Evolutionary conservation across 2,113 vertebrate genomes (phyloP).

Genomic region (Otis tarda): DNA sequence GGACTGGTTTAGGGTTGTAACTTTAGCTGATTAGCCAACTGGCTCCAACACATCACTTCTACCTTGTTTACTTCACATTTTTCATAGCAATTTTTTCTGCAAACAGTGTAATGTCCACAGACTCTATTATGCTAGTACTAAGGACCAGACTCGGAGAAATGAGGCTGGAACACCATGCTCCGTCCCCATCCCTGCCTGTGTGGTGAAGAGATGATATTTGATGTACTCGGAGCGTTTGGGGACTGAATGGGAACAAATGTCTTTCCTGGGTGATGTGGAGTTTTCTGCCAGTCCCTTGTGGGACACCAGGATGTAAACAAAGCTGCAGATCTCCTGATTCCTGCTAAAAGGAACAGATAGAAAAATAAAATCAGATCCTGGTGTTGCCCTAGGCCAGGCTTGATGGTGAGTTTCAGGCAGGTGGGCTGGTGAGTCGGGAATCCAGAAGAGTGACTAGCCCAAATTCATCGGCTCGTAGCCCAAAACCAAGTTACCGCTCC

Average conservation of each 20-base stretch:
- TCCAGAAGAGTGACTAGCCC: not conserved
- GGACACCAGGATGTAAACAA: not conserved
- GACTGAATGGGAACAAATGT: rapidly evolving
- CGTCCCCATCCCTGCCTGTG: not conserved
- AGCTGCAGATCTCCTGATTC: not conserved
- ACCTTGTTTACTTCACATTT: not conserved
- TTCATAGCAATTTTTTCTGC: not conserved
- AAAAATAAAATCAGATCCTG: not conserved
- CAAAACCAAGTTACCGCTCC: not conserved
- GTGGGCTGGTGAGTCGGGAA: not conserved
- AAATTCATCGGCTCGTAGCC: not conserved
- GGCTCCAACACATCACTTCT: not conserved
- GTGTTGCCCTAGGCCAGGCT: not conserved
- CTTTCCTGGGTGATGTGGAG: not conserved
- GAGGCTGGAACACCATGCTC: not conserved
- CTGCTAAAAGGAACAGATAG: not conserved
- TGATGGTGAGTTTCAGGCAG: not conserved
- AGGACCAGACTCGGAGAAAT: not conserved
- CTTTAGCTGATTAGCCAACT: not conserved
- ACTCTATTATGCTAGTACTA: not conserved
- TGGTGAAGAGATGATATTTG: not conserved
- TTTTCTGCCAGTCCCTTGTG: not conserved
- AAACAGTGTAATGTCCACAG: not conserved
- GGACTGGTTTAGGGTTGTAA: not conserved
- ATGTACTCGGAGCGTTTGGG: not conserved